These are phyloP conservation scores for Clytia hemisphaerica DNA, from an alignment of 30 jellyfish, hydroid and myxozoan genomes.

Conservation along the genomic window DNA sequence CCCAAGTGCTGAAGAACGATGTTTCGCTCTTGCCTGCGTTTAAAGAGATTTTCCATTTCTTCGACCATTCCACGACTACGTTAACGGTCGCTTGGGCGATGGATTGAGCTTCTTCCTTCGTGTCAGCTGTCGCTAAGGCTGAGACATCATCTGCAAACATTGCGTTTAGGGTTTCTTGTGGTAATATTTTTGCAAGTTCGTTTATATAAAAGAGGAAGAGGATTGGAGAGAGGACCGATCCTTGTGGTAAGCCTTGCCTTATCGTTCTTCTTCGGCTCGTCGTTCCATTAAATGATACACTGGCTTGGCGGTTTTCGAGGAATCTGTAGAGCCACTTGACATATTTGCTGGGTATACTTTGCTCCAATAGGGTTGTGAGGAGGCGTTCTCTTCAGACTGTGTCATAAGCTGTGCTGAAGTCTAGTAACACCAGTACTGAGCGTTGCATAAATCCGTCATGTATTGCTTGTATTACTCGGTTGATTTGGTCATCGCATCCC, in stretches of 20 bases:
- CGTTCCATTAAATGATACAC: not conserved
- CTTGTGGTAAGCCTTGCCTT: not conserved
- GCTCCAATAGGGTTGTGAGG: not conserved
- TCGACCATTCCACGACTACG: too few species aligned
- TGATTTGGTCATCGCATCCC: not conserved
- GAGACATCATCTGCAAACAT: constrained; percentile 3
- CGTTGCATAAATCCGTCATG: not conserved
- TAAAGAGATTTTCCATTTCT: too few species aligned
- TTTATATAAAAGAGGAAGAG: not conserved
- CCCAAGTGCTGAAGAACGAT: too few species aligned
- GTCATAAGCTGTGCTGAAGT: too few species aligned
- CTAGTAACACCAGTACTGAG: not conserved
- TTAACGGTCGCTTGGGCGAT: too few species aligned
- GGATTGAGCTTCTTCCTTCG: too few species aligned
- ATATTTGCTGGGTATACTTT: not conserved
- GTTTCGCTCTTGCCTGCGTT: too few species aligned
- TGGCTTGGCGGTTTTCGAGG: not conserved
- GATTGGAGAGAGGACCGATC: too few species aligned
- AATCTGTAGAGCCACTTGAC: not conserved
- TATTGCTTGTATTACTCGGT: not conserved
- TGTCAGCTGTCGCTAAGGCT: too few species aligned
- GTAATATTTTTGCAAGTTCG: not conserved
- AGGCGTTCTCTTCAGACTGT: not conserved
- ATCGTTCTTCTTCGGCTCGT: not conserved
- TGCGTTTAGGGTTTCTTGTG: not conserved